Percentiles rank a stretch among this genome's conserved stretches.
These are phyloP conservation scores for Calameuta pallipes DNA, from an alignment of 2,888 invertebrate genomes.

Conservation along the genomic window DNA sequence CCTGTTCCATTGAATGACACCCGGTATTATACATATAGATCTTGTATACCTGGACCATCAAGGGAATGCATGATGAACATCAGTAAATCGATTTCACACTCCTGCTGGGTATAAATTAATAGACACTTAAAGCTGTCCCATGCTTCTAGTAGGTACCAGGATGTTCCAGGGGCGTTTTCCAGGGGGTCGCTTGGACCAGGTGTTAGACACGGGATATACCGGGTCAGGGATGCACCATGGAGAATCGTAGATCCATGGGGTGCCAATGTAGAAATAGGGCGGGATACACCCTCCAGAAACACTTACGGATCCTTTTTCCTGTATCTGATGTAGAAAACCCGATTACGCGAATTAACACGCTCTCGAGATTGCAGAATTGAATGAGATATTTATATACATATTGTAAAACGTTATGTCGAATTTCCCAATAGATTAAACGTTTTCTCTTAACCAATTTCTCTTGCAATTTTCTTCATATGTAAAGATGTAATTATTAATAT, in stretches of 20 bases:
- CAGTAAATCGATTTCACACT: constrained; percentile 54
- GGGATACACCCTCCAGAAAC: constrained; percentile 1
- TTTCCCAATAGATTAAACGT: background rate
- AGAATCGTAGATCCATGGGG: constrained; percentile 39
- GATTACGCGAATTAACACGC: constrained; percentile 5
- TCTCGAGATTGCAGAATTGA: background rate
- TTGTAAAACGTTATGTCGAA: background rate
- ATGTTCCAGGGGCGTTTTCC: constrained; percentile 29
- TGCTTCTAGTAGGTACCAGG: constrained; percentile 40
- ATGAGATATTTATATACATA: background rate
- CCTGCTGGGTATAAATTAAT: constrained; percentile 56
- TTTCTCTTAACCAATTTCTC: background rate
- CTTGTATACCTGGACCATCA: background rate
- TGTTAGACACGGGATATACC: constrained; percentile 42
- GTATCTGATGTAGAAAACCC: background rate
- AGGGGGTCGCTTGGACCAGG: constrained; percentile 41
- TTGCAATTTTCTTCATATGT: background rate
- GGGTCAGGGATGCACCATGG: constrained; percentile 39
- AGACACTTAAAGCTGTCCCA: constrained; percentile 44
- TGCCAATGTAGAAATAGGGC: background rate
- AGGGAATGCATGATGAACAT: constrained; percentile 12
- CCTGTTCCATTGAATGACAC: background rate
- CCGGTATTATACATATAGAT: background rate
- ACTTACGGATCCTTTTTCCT: constrained; percentile 5
- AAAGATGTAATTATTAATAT: too few species aligned